Evolutionary conservation across 1,140 invertebrate species (phyloP), one percentile per base, ranked within the genome.

Genomic region (Leptinotarsa texana): DNA sequence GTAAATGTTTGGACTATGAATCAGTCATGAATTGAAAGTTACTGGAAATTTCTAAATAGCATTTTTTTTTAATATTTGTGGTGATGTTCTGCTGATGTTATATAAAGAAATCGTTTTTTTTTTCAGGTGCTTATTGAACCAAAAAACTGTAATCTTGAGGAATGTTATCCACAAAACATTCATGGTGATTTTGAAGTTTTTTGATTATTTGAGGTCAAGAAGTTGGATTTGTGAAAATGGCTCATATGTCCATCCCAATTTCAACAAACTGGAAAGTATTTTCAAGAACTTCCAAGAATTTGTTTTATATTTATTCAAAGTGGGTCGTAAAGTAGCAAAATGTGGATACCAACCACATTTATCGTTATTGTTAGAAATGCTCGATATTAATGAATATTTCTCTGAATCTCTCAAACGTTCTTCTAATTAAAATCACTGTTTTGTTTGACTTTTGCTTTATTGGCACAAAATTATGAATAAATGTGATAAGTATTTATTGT

Each of bases 181-280:
- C 73, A 89, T 89, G 57, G 88, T 93, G 2, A 90, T 92, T 24
- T 80, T 93, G 47, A 91, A 92, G 79, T 94, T 93, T 80, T 92
- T 92, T 80, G 87, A 89, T 82, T 87, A 86, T 77, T 74, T 85
- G 27, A 74, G 80, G 18, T 80, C 79, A 15, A 70, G 78, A 63
- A 68, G 76, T 51, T 85, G 84, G 84, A 78, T 69, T 70, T 80
- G 80, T 69, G 74, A 79, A 66, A 69, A 81, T 69, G 78, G 77
- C 4, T 63, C 63, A 6, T 84, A 80, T 65, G 70, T 80, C 15
- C 84, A 85, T 80, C 80, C 83, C 4, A 84, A 83, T 75, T 83
- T 81, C 63, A 69, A 70, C n/a, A 85, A 84, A 67, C 70, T 85
- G 51, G 81, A 84, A 66, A 82, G 78, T 47, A 84, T 84, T 49